These are phyloP conservation scores for Eubasilissa splendida DNA, from an alignment of 2,888 invertebrate genomes.

Conservation along the genomic window DNA sequence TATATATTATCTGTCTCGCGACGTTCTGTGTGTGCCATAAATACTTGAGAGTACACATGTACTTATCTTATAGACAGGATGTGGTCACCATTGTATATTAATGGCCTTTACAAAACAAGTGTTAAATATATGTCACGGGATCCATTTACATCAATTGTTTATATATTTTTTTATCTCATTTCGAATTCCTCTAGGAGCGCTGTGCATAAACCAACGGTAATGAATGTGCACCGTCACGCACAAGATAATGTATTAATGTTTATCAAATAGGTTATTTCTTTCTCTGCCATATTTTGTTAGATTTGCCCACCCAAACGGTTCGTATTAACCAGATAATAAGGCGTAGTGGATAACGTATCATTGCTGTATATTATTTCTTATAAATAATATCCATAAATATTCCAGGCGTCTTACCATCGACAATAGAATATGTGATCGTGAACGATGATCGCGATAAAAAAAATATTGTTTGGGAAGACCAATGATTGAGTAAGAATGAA, in stretches of 20 bases:
- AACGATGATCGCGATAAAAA: too few species aligned
- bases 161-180: slow-evolving; percentile 26
- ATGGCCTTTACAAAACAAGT: slow-evolving; percentile 32
- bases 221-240: neutral
- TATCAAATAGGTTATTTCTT: neutral
- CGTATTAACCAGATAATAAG: too few species aligned
- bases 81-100: slow-evolving; percentile 38
- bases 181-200: neutral
- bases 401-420: neutral
- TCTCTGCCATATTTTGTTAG: neutral
- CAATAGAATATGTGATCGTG: too few species aligned
- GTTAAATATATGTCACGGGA: slow-evolving; percentile 29
- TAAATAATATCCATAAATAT: neutral
- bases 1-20: neutral
- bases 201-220: neutral
- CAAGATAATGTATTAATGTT: neutral
- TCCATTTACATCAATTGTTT: slow-evolving; percentile 27
- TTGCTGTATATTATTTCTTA: neutral
- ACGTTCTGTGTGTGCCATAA: neutral
- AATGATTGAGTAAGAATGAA: too few species aligned
- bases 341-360: neutral
- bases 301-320: neutral
- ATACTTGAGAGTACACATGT: slow-evolving; percentile 8
- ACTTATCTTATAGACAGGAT: slow-evolving; percentile 46
- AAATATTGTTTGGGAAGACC: too few species aligned